Evolutionary conservation across 2,888 invertebrate species (phyloP), one percentile per base, ranked within the genome.

Genomic region (Hoplodrina ambigua): DNA sequence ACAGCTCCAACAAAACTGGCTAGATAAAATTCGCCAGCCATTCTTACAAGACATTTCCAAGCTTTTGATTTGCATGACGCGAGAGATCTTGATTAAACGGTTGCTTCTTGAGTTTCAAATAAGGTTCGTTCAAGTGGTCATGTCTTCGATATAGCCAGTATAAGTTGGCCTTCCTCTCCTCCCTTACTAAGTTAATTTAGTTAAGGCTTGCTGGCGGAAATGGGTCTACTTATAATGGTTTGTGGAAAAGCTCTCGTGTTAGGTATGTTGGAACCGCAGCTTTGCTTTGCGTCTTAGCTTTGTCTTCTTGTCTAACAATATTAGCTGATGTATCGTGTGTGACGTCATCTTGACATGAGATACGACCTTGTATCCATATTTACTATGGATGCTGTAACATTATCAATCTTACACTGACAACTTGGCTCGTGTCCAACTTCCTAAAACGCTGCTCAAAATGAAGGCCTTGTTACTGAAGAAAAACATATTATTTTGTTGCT

Each of bases 51-150:
- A 85, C 83, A 88, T 81, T 62, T 72, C 53, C 41, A 61, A 66
- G 59, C 72, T 72, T 84, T 74, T 78, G 46, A 80, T 83, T 84
- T 78, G 69, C 75, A 78, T 82, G 72, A 71, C 58, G 49, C 19
- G 33, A 50, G 64, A 74, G 87, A 57, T 89, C 89, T 86, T 78
- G 64, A 57, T 78, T 69, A 80, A 86, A 78, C 87, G 88, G 91
- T 81, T 80, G 80, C 76, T 73, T 70, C 86, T 89, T 85, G 89
- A 91, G 91, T 87, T 87, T 91, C 91, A 91, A 93, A 92, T 91
- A 92, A 91, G 92, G 90, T 87, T 86, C 82, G 87, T 86, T 91
- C 90, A 92, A 94, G 94, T 93, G 93, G 93, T 87, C 91, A 90
- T 93, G 94, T 94, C 92, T 91, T 89, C 86, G 86, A 86, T 82